Percentiles rank a stretch among this genome's conserved stretches.
Evolutionary conservation across 1,140 invertebrate genomes (phyloP).

Genomic region (Physella acuta): DNA sequence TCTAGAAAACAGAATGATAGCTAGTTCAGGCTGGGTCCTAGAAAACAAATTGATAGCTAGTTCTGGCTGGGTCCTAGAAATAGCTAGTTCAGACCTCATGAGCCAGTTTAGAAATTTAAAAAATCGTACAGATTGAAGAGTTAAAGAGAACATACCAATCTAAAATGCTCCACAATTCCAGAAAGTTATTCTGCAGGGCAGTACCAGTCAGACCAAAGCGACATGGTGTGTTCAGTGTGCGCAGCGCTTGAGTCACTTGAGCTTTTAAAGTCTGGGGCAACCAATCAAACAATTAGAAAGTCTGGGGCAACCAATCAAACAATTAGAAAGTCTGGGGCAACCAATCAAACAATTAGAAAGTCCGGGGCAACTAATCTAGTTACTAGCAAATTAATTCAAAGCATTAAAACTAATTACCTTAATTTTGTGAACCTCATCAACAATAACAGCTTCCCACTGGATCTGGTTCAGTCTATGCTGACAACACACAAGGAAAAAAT

Average conservation of each 20-base stretch:
- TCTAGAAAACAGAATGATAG: too few relatives aligned
- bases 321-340: too few relatives aligned
- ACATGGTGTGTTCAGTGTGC: slow-evolving; percentile 37
- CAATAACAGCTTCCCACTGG: slow-evolving; percentile 53
- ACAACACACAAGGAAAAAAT: slow-evolving; percentile 17
- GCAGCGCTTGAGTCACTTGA: slow-evolving; percentile 46
- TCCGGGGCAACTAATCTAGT: too few relatives aligned
- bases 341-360: too few relatives aligned
- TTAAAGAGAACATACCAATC: slow-evolving; percentile 57
- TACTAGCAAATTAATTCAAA: too few relatives aligned
- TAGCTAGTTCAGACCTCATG: too few relatives aligned
- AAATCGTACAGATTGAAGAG: too few relatives aligned
- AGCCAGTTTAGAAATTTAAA: too few relatives aligned
- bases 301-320: slow-evolving; percentile 29
- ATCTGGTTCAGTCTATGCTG: slow-evolving; percentile 46
- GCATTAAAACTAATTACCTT: slow-evolving; percentile 37
- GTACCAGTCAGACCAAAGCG: slow-evolving; percentile 71
- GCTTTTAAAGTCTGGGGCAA: slow-evolving; percentile 45
- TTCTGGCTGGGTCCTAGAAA: too few relatives aligned
- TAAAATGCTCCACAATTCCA: slow-evolving; percentile 68
- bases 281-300: too few relatives aligned
- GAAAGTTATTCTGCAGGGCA: slow-evolving; percentile 75
- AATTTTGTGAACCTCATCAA: slow-evolving; percentile 57
- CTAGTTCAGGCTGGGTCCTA: too few relatives aligned
- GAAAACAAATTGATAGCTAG: too few relatives aligned